A percentile compares a stretch with the other conserved stretches of the same genome.
These are phyloP conservation scores for Rhamphomyia laevipes DNA, from an alignment of 2,888 invertebrate genomes.

Conservation along the genomic window DNA sequence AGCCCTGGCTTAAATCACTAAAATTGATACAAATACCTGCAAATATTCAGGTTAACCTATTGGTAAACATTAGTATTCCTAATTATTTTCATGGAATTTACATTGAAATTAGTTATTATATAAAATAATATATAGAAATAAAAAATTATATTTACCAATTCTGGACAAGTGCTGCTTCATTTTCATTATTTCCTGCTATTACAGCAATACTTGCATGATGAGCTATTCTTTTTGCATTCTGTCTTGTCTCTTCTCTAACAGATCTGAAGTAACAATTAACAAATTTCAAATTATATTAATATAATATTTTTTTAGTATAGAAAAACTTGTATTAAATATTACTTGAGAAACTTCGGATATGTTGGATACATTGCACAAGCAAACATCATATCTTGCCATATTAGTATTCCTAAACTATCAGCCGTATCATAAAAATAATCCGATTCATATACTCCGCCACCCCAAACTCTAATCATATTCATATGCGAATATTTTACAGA, in stretches of 20 bases:
- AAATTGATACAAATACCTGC: too few species aligned
- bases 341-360: constrained; percentile 54
- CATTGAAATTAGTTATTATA: too few species aligned
- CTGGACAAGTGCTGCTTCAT: constrained; percentile 74
- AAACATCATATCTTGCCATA: constrained; percentile 98
- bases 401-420: constrained; percentile 78
- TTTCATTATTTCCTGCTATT: constrained; percentile 97
- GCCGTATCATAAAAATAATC: constrained; percentile 80
- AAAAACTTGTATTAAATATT: constrained; percentile 15
- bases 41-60: too few species aligned
- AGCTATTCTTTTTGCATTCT: constrained; percentile 71
- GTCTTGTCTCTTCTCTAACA: constrained; percentile 62
- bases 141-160: constrained; percentile 50
- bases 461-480: constrained; percentile 96
- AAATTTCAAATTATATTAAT: neutral
- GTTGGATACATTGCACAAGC: constrained; percentile 92
- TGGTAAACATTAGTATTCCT: too few species aligned
- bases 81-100: too few species aligned
- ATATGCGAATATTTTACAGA: constrained; percentile 69
- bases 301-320: neutral
- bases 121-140: too few species aligned
- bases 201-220: constrained; percentile 77
- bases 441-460: constrained; percentile 91
- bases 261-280: constrained; percentile 37
- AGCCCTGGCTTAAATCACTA: too few species aligned